phyloP scores from a whole-genome alignment of 2,888 invertebrate species.

The Salpingus planirostris region DNA sequence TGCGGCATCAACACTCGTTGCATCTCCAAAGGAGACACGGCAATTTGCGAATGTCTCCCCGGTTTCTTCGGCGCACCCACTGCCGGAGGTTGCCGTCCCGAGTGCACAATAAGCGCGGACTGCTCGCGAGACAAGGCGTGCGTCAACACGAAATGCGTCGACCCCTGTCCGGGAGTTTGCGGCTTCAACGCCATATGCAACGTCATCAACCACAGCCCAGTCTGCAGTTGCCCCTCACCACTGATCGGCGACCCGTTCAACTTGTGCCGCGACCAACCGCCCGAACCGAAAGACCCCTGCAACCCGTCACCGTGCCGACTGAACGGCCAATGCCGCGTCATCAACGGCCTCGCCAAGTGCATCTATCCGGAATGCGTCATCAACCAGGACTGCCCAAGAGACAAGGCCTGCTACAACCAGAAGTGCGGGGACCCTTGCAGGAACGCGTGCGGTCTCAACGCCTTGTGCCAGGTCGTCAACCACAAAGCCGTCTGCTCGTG shows the following conservation, averaged over 20 bases:
- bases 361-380: constrained; percentile 80
- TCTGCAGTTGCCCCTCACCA: constrained; percentile 67
- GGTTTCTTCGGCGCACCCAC: constrained; percentile 66
- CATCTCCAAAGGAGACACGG: constrained; percentile 45
- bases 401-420: constrained; percentile 70
- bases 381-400: constrained; percentile 78
- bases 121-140: constrained; percentile 69
- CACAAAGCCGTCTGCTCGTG: constrained; percentile 79
- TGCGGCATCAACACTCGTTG: constrained; percentile 75
- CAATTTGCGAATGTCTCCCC: constrained; percentile 66
- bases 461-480: constrained; percentile 69
- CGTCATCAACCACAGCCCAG: constrained; percentile 76
- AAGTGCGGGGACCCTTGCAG: constrained; percentile 78
- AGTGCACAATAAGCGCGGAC: constrained; percentile 75
- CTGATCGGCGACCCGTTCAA: constrained; percentile 76
- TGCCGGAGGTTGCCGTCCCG: constrained; percentile 66
- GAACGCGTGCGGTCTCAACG: constrained; percentile 75
- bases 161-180: constrained; percentile 74
- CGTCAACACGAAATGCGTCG: constrained; percentile 66
- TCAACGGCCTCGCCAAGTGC: constrained; percentile 63
- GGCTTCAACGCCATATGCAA: constrained; percentile 69
- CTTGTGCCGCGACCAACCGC: constrained; percentile 48
- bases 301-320: constrained; percentile 74
- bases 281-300: constrained; percentile 59
- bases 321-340: constrained; percentile 70